Conservation (phyloP, 2,797 vertebrate species). For the Microchirus variegatus region DNA sequence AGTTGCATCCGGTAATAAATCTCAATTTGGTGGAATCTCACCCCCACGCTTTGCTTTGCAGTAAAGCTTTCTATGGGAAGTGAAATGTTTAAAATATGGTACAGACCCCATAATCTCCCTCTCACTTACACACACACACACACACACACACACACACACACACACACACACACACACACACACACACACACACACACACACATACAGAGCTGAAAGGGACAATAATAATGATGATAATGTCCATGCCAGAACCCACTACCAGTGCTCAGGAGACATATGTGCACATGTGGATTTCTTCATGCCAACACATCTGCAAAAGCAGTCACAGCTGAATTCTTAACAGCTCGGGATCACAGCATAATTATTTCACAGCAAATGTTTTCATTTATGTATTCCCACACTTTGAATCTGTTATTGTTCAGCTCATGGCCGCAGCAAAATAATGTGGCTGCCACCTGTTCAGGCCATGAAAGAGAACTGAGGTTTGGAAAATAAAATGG, state of each 20-base stretch:
- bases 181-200: too few species aligned
- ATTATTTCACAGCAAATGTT: slow-evolving; percentile 60
- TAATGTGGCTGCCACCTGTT: slow-evolving; percentile 47
- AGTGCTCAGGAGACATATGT: slow-evolving; percentile 27
- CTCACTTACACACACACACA: too few species aligned
- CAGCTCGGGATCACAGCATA: slow-evolving; percentile 49
- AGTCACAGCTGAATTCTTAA: slow-evolving; percentile 53
- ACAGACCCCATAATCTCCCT: slow-evolving; percentile 15
- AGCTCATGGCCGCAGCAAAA: slow-evolving; percentile 19
- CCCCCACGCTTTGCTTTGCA: slow-evolving; percentile 36
- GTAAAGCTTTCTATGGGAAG: slow-evolving; percentile 35
- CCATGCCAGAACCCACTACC: slow-evolving; percentile 22
- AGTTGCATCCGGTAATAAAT: slow-evolving; percentile 60
- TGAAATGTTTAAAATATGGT: slow-evolving; percentile 39
- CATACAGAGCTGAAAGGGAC: slow-evolving; percentile 14
- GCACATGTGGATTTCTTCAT: slow-evolving; percentile 39
- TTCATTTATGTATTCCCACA: slow-evolving; percentile 54
- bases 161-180: too few species aligned
- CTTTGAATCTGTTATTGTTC: slow-evolving; percentile 40
- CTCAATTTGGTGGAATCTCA: slow-evolving; percentile 31
- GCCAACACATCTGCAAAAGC: slow-evolving; percentile 62
- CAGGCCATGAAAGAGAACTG: slow-evolving; percentile 26
- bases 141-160: neutral
- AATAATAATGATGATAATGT: slow-evolving; percentile 13
- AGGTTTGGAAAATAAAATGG: slow-evolving; percentile 31